Conservation (phyloP, 2,113 vertebrate genomes). For the Balaeniceps rex region DNA sequence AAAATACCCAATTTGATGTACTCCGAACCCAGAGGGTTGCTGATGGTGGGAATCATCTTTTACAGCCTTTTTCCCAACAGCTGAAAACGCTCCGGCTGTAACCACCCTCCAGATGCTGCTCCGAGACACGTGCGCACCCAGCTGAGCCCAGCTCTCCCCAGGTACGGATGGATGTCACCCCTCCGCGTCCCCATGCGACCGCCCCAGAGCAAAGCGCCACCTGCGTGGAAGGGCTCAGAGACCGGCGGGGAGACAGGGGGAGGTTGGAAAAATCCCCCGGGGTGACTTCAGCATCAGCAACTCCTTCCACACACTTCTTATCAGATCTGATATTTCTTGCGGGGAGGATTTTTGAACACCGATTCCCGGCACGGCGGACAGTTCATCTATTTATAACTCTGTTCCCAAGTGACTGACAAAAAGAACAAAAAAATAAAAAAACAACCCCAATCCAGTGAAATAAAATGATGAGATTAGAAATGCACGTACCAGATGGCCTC, state of each 20-base stretch:
- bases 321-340: fast-evolving
- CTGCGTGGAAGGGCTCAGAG: neutral
- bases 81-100: neutral
- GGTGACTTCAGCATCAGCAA: neutral
- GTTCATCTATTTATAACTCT: neutral
- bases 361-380: fast-evolving
- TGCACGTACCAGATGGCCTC: neutral
- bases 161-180: neutral
- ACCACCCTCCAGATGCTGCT: neutral
- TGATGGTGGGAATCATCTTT: neutral
- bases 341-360: neutral
- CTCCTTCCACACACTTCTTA: neutral
- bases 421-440: neutral
- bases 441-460: fast-evolving
- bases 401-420: neutral
- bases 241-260: fast-evolving
- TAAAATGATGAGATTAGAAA: neutral
- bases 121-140: neutral
- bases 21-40: neutral
- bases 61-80: conserved; percentile 35
- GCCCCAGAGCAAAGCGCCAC: neutral
- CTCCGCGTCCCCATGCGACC: fast-evolving
- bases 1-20: conserved; percentile 3
- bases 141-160: neutral
- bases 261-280: neutral